Conservation (phyloP, 64 coral and sea anemone genomes). For the Stichodactyla mertensii region DNA sequence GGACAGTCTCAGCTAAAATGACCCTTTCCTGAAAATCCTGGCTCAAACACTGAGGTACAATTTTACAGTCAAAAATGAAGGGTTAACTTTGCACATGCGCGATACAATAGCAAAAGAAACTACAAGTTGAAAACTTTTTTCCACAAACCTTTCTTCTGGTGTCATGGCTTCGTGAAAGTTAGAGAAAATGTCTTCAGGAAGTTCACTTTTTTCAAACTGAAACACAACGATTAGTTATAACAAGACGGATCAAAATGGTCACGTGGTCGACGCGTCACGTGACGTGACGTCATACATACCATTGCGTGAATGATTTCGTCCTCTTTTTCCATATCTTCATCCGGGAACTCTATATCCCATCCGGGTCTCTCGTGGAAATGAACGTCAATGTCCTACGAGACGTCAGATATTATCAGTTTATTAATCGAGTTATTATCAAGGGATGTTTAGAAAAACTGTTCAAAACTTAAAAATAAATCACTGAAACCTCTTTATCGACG, state of each 20-base stretch:
- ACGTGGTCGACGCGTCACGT: not conserved
- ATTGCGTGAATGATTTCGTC: slow-evolving; percentile 5
- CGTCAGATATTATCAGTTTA: not conserved
- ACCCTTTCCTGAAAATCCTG: too few species aligned
- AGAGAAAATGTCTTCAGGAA: not conserved
- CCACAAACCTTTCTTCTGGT: slow-evolving; percentile 19
- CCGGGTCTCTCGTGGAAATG: not conserved
- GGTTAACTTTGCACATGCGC: not conserved
- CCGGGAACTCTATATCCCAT: slow-evolving; percentile 1
- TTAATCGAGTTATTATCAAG: not conserved
- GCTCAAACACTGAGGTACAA: too few species aligned
- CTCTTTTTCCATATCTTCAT: slow-evolving; percentile 2
- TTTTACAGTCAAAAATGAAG: not conserved
- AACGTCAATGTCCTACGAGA: not conserved
- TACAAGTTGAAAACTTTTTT: not conserved
- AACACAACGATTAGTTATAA: not conserved
- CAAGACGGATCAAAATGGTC: not conserved
- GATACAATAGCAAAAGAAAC: not conserved
- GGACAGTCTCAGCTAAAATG: too few species aligned
- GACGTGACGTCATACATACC: not conserved
- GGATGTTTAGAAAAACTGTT: not conserved
- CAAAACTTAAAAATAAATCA: not conserved
- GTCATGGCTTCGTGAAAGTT: slow-evolving; percentile 3
- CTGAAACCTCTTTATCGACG: not conserved
- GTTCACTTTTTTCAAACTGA: not conserved